Evolutionary conservation across 2,888 invertebrate species (phyloP).

Genomic region (Slavum lentiscoides): DNA sequence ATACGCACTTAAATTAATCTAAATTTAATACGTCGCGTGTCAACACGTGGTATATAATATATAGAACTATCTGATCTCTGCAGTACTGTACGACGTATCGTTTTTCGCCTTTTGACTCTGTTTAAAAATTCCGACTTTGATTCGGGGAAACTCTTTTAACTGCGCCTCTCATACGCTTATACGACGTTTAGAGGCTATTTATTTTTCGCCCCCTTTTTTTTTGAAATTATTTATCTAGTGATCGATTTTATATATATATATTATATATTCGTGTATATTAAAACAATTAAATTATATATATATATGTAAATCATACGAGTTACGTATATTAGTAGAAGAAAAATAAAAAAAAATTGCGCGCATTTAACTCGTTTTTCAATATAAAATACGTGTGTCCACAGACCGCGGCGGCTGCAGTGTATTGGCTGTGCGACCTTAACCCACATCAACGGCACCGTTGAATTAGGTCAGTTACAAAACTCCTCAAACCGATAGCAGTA

Average conservation of each 20-base stretch:
- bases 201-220: no score
- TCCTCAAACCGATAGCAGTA: conserved; percentile 5
- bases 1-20: conserved; percentile 9
- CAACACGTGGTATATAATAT: neutral
- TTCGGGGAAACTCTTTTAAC: no score
- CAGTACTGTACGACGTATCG: no score
- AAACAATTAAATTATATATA: neutral
- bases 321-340: neutral
- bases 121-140: no score
- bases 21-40: conserved; percentile 26
- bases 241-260: no score
- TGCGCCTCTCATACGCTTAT: no score
- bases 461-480: conserved; percentile 53
- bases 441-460: conserved; percentile 34
- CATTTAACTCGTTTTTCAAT: conserved; percentile 27
- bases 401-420: neutral
- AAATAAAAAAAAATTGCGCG: neutral
- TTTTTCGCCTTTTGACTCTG: no score
- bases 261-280: no score
- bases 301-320: neutral
- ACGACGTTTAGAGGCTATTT: no score
- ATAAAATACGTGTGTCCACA: conserved; percentile 7
- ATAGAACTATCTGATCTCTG: neutral
- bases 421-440: conserved; percentile 31
- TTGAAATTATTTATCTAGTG: no score